Percentiles rank a stretch among this genome's conserved stretches.
Evolutionary conservation across 2,113 vertebrate species (phyloP).

Genomic region (Cavia porcellus): DNA sequence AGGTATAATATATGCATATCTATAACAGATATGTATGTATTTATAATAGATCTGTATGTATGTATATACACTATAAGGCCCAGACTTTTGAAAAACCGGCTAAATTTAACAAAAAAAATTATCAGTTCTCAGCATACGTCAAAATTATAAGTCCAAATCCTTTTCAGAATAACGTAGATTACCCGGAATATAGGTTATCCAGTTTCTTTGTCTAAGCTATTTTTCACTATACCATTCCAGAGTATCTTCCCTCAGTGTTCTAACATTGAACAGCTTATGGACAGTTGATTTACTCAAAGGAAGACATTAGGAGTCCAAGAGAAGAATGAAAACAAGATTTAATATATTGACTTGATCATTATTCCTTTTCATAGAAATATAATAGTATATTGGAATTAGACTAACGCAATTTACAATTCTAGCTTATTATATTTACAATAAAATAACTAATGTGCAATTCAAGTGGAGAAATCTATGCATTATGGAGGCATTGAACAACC

Average conservation of each 20-base stretch:
- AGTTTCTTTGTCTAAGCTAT: background rate
- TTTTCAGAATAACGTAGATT: background rate
- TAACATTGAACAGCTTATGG: background rate
- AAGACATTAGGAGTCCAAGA: background rate
- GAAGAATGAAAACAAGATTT: background rate
- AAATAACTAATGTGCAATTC: background rate
- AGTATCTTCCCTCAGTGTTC: background rate
- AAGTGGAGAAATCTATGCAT: background rate
- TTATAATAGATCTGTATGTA: too few species aligned
- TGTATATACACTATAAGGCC: too few species aligned
- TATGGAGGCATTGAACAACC: background rate
- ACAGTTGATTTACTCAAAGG: background rate
- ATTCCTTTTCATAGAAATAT: background rate
- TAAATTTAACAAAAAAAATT: background rate
- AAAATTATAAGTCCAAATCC: background rate
- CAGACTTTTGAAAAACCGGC: background rate
- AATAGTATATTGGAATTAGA: background rate
- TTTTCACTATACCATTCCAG: background rate
- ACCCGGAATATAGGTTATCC: background rate
- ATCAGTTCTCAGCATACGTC: background rate
- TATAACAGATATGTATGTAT: background rate
- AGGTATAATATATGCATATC: background rate
- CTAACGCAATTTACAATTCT: background rate
- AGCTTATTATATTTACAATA: background rate
- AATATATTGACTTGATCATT: background rate